Evolutionary conservation across 2,113 vertebrate species (phyloP).

Genomic region (Syngnathus scovelli): DNA sequence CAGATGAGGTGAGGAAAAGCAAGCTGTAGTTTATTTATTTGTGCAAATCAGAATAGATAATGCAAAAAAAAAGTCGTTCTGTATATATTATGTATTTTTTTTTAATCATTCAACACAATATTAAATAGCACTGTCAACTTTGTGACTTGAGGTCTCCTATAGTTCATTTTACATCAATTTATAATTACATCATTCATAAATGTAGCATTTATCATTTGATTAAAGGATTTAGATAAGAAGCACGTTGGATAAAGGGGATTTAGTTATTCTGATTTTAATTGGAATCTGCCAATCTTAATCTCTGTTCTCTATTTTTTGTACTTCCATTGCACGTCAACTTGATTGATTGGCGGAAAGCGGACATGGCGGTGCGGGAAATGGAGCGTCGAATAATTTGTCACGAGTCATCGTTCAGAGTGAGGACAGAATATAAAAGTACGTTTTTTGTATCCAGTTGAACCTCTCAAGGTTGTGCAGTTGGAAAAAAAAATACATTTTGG

Average conservation of each 20-base stretch:
- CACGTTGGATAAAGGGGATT: constrained; percentile 25
- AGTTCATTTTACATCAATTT: too few species aligned
- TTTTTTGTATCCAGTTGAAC: neutral
- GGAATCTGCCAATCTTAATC: constrained; percentile 20
- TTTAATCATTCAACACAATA: too few species aligned
- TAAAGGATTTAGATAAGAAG: constrained; percentile 7
- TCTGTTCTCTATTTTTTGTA: constrained; percentile 4
- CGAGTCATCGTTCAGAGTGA: constrained; percentile 41
- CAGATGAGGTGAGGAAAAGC: constrained; percentile 1
- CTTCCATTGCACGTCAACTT: constrained; percentile 35
- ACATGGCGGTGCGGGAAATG: constrained; percentile 47
- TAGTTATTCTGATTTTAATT: constrained; percentile 40
- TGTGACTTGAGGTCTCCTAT: too few species aligned
- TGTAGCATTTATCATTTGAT: constrained; percentile 9
- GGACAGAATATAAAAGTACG: neutral
- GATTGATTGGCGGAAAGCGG: constrained; percentile 54
- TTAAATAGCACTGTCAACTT: too few species aligned
- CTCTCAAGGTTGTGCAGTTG: neutral
- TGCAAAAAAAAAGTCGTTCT: too few species aligned
- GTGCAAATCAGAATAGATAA: neutral
- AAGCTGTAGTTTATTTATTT: neutral
- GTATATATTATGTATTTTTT: too few species aligned
- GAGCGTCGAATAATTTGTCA: constrained; percentile 52
- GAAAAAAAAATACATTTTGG: neutral
- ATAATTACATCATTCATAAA: neutral